Conservation (phyloP, 2,113 vertebrate species). For the Falcunculus frontatus region DNA sequence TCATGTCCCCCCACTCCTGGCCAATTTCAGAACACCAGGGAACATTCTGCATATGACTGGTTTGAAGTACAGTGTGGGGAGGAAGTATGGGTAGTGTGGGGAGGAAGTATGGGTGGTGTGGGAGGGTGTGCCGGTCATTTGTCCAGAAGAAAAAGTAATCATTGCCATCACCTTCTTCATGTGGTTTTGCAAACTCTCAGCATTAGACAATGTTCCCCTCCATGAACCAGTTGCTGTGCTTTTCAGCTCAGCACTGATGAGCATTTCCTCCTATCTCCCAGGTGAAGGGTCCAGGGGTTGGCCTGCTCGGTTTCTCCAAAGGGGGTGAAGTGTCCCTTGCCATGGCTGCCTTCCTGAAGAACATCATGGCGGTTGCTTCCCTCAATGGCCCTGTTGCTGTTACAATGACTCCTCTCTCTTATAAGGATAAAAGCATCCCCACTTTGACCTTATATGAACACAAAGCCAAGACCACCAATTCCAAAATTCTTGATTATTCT, state of each 20-base stretch:
- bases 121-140: background rate
- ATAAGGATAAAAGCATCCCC: slow-evolving; percentile 52
- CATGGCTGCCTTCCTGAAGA: slow-evolving; percentile 77
- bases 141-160: background rate
- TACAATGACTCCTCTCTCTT: slow-evolving; percentile 32
- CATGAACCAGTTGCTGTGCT: background rate
- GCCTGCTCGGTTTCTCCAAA: slow-evolving; percentile 78
- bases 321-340: slow-evolving; percentile 75
- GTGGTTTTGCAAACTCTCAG: background rate
- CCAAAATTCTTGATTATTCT: slow-evolving; percentile 49
- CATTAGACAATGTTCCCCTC: background rate
- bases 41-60: background rate
- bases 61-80: background rate
- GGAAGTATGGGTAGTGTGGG: too few species aligned
- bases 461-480: background rate
- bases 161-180: too few species aligned
- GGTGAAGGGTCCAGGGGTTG: slow-evolving; percentile 66
- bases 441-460: background rate
- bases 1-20: background rate
- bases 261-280: background rate
- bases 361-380: slow-evolving; percentile 73
- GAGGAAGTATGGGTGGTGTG: too few species aligned
- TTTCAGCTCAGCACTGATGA: background rate
- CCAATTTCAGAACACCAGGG: background rate
- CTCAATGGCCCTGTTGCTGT: slow-evolving; percentile 26